Evolutionary conservation across 1,140 invertebrate genomes (phyloP).

Genomic region (Oncopeltus fasciatus): DNA sequence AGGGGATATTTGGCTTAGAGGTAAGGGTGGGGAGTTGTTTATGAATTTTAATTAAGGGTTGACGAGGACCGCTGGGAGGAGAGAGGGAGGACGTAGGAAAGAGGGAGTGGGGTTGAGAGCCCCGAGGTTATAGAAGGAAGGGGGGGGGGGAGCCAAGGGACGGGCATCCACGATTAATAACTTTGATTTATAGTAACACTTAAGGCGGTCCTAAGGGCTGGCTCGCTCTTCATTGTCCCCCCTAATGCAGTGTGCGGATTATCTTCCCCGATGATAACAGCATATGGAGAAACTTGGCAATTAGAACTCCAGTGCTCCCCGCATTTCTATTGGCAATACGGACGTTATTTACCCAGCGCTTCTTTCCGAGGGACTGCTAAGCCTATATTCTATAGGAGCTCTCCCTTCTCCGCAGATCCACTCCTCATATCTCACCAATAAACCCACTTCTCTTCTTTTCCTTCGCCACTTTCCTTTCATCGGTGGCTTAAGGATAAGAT

Average conservation of each 20-base stretch:
- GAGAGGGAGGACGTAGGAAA: not conserved
- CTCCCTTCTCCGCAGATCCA: not conserved
- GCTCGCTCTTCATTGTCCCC: not conserved
- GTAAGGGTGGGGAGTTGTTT: conserved; percentile 1
- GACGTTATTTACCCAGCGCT: no score
- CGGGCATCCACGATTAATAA: not conserved
- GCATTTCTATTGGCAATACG: not conserved
- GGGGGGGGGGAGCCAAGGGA: not conserved
- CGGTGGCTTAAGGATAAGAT: not conserved
- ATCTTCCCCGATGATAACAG: conserved; percentile 3
- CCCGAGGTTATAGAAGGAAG: no score
- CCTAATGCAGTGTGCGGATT: conserved; percentile 2
- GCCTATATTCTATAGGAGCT: no score
- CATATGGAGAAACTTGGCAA: conserved; percentile 6
- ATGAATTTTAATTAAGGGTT: conserved; percentile 6
- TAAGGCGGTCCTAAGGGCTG: not conserved
- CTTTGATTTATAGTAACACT: conserved; percentile 2
- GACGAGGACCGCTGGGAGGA: not conserved
- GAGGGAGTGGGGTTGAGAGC: no score
- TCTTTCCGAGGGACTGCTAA: not conserved
- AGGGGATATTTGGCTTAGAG: not conserved
- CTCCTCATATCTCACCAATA: not conserved
- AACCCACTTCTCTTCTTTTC: not conserved
- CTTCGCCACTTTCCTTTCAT: not conserved
- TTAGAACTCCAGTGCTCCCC: not conserved